Evolutionary conservation across 2,113 vertebrate genomes (phyloP).

Genomic region (Pagrus major): DNA sequence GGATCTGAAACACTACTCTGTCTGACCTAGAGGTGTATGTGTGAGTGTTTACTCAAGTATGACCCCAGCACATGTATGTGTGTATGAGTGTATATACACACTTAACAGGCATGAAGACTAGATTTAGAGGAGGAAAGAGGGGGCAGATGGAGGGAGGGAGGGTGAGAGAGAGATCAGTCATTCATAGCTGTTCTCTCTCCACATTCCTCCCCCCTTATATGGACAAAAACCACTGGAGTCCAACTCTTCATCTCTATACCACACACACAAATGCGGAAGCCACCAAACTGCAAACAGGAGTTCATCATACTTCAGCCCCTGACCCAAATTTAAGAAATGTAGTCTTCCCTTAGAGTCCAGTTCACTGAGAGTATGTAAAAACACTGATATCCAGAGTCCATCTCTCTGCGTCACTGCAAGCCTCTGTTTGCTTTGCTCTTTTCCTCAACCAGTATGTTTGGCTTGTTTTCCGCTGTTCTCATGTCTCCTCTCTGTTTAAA

Average conservation of each 20-base stretch:
- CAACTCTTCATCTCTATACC: slow-evolving; percentile 50
- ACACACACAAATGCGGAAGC: slow-evolving; percentile 37
- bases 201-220: slow-evolving; percentile 85
- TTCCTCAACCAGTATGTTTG: slow-evolving; percentile 23
- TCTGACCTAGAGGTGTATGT: slow-evolving; percentile 9
- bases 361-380: too few relatives aligned
- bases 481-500: slow-evolving; percentile 34
- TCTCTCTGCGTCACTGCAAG: slow-evolving; percentile 20
- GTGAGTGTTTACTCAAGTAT: slow-evolving; percentile 25
- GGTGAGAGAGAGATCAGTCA: slow-evolving; percentile 73
- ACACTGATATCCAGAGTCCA: slow-evolving; percentile 12
- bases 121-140: slow-evolving; percentile 18
- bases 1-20: slow-evolving; percentile 25
- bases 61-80: background rate
- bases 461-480: slow-evolving; percentile 8
- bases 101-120: slow-evolving; percentile 13
- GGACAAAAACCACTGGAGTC: slow-evolving; percentile 80
- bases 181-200: slow-evolving; percentile 73
- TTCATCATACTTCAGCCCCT: slow-evolving; percentile 1
- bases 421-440: slow-evolving; percentile 46
- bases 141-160: slow-evolving; percentile 20
- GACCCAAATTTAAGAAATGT: slow-evolving; percentile 17
- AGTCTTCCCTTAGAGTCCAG: background rate
- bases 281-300: slow-evolving; percentile 16
- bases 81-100: slow-evolving; percentile 2